phyloP scores from a whole-genome alignment of 2,888 invertebrate species.

The Stenotaenia linearis region DNA sequence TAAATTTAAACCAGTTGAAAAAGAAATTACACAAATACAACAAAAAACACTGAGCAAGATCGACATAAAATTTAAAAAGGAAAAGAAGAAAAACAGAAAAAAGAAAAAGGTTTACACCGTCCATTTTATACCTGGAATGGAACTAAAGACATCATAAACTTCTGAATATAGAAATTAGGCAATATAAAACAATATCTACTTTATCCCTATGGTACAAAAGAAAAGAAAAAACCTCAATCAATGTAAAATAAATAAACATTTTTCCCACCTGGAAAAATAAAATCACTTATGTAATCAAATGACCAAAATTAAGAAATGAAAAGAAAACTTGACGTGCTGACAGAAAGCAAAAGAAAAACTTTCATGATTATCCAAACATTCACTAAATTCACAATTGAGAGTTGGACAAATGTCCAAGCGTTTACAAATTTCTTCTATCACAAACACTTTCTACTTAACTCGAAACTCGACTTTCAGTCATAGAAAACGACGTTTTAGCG shows the following conservation, averaged over 20 bases:
- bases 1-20: not conserved
- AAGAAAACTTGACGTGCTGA: not conserved
- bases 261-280: not conserved
- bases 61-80: not conserved
- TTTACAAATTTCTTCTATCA: not conserved
- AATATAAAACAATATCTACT: not conserved
- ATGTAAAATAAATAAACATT: not conserved
- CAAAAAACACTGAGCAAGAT: not conserved
- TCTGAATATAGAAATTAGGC: not conserved
- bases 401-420: not conserved
- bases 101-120: not conserved
- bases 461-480: not conserved
- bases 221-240: not conserved
- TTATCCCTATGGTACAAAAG: not conserved
- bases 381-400: constrained; percentile 9
- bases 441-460: not conserved
- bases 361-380: constrained; percentile 9
- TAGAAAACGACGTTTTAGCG: not conserved
- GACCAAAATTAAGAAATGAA: not conserved
- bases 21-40: not conserved
- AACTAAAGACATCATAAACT: not conserved
- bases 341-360: not conserved
- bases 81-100: not conserved
- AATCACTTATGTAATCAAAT: not conserved
- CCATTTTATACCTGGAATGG: not conserved